Conservation (phyloP, 1,140 invertebrate genomes). For the Piezodorus guildinii region DNA sequence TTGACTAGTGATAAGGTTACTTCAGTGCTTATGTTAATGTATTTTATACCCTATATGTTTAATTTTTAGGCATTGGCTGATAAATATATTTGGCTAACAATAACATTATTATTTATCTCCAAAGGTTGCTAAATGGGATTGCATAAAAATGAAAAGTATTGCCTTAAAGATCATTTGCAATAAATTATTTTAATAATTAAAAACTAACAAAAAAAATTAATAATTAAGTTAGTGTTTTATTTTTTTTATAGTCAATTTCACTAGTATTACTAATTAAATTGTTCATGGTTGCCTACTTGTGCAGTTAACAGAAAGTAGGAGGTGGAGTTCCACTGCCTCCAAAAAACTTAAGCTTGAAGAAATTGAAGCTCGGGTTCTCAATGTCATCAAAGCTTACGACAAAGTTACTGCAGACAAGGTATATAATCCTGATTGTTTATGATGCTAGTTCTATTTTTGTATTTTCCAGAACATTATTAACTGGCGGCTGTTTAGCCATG, state of each 20-base stretch:
- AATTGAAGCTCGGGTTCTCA: constrained; percentile 59
- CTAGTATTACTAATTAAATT: background rate
- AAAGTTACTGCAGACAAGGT: constrained; percentile 68
- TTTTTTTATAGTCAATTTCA: background rate
- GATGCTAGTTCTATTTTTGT: constrained; percentile 35
- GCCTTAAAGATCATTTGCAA: no score
- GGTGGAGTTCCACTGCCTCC: constrained; percentile 5
- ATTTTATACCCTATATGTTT: no score
- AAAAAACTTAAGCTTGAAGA: constrained; percentile 33
- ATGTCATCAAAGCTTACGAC: constrained; percentile 65
- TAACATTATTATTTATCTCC: no score
- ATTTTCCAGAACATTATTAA: constrained; percentile 49
- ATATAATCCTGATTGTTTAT: constrained; percentile 35
- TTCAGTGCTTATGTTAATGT: no score
- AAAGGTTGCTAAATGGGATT: no score
- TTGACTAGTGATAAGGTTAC: no score
- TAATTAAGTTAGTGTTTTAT: no score
- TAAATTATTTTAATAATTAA: no score
- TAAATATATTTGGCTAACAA: no score
- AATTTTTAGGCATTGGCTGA: no score
- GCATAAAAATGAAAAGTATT: no score
- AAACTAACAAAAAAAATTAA: no score
- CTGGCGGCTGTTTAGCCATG: constrained; percentile 56
- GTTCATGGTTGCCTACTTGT: background rate
- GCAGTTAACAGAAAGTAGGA: background rate